Evolutionary conservation across 2,797 vertebrate genomes (phyloP).

Genomic region (Oreonectes daqikongensis): DNA sequence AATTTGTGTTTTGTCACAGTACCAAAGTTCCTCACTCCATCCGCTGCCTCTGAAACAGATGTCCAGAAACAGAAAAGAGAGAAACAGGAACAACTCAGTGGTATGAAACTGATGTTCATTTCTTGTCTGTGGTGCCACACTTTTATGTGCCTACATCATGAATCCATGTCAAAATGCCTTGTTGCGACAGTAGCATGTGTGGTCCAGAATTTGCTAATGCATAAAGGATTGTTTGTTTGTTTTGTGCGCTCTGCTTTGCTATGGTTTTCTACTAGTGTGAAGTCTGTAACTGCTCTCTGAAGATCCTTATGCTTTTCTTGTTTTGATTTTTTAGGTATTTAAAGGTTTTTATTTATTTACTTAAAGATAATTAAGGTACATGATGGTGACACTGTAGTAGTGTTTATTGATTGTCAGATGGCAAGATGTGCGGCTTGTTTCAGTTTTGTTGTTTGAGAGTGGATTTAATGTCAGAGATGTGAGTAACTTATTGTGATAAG

Average conservation of each 20-base stretch:
- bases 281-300: no score
- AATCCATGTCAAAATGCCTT: background rate
- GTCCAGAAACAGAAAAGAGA: constrained; percentile 21
- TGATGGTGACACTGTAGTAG: background rate
- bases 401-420: background rate
- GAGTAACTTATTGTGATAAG: no score
- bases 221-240: background rate
- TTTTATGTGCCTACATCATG: background rate
- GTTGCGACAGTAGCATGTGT: background rate
- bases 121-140: background rate
- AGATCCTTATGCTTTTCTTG: background rate
- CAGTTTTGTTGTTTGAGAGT: background rate
- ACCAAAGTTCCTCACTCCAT: constrained; percentile 13
- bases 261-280: no score
- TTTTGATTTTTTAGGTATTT: background rate
- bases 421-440: background rate
- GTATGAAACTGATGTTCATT: constrained; percentile 15
- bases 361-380: background rate
- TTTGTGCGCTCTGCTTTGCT: background rate
- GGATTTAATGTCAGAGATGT: background rate
- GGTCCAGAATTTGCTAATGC: background rate
- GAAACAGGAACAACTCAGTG: constrained; percentile 27
- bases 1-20: constrained; percentile 20
- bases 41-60: background rate
- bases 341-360: background rate